Evolutionary conservation across 2,797 vertebrate species (phyloP), one percentile per base, ranked within the genome.

Genomic region (Gallinago stenura): DNA sequence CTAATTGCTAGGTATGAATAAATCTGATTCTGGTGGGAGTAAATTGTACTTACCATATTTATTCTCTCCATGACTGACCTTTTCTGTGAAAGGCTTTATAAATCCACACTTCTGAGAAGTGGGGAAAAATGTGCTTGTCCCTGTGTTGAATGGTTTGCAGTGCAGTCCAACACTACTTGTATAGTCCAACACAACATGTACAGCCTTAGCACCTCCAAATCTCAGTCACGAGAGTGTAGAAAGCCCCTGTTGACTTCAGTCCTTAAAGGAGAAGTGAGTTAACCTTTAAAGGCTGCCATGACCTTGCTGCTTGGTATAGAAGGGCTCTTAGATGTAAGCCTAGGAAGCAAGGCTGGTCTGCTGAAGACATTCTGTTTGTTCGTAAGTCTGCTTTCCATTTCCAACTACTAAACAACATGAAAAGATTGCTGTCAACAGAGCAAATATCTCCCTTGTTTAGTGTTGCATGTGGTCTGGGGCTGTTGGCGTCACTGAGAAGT

Each of bases 1-100:
- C 26, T 96, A 94, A 94, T 94, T 89, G 84, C 43, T 83, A 87
- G 50, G 64, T 90, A 85, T 69, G 45, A 71, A 94, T 93, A 89
- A 91, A 83, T 87, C 78, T 83, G 53, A 79, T 92, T 95, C 69
- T 92, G 35, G 64, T 94, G 58, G 90, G 87, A 93, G 48, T 88
- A 91, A 93, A 77, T 45, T 83, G 78, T 83, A 89, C 22, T 94
- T 95, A 87, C 41, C 39, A 21, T 84, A 58, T 88, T 93, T 87
- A 84, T 77, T 92, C 72, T 93, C 83, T 82, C 77, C 57, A 77
- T 56, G 84, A 68, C 70, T 88, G 92, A 90, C 87, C 84, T 96
- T 94, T 93, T 61, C 70, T 62, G 30, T 87, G 73, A 90, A 87
- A 95, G 25, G 22, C 22, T 89, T 92, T 88, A 78, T 87, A 87